Conservation (phyloP, 2,797 vertebrate genomes). For the Pterois miles region DNA sequence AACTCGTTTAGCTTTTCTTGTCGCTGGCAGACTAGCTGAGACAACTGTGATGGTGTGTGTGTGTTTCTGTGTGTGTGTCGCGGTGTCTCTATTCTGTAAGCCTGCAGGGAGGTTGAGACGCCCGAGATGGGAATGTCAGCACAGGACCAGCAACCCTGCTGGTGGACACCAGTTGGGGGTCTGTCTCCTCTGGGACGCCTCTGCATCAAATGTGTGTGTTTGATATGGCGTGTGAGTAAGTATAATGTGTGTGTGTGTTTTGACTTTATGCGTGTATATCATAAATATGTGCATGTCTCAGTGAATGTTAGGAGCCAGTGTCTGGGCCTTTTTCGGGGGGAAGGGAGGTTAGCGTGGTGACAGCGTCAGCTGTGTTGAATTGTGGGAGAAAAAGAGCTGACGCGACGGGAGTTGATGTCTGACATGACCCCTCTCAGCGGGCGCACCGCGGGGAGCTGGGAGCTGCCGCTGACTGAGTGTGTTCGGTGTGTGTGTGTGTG, state of each 20-base stretch:
- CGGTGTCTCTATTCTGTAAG: conserved; percentile 42
- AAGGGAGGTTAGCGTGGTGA: conserved; percentile 82
- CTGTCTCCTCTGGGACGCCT: conserved; percentile 67
- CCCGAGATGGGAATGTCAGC: conserved; percentile 69
- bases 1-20: conserved; percentile 43
- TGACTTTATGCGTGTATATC: conserved; percentile 50
- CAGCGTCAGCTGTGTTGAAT: conserved; percentile 87
- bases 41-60: conserved; percentile 38
- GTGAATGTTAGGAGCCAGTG: conserved; percentile 53
- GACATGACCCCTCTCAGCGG: conserved; percentile 89
- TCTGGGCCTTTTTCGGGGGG: conserved; percentile 53
- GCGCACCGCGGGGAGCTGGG: conserved; percentile 75
- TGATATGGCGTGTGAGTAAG: conserved; percentile 33
- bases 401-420: conserved; percentile 89
- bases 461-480: conserved; percentile 69
- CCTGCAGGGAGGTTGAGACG: conserved; percentile 50
- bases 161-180: conserved; percentile 74
- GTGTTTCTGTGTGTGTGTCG: conserved; percentile 22
- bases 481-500: conserved; percentile 72
- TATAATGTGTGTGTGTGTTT: conserved; percentile 6
- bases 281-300: conserved; percentile 53
- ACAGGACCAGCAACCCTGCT: conserved; percentile 73
- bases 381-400: conserved; percentile 83
- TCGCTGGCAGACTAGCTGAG: conserved; percentile 17
- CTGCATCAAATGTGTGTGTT: conserved; percentile 52